Evolutionary conservation across 2,888 invertebrate genomes (phyloP).

Genomic region (Diaphora mendica): DNA sequence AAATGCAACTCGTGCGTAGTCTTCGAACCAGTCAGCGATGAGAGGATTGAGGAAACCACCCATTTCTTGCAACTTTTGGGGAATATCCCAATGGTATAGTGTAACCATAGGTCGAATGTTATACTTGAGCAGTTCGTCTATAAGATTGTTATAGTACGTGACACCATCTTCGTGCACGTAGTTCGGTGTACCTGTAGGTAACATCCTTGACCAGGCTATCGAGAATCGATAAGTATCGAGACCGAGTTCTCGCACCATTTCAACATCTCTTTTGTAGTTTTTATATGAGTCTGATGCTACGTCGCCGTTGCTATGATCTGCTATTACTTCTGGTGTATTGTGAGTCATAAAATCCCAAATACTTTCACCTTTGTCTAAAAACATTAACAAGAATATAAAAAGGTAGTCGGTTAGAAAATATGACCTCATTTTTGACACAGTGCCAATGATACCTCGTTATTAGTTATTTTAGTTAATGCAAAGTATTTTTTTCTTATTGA

Average conservation of each 20-base stretch:
- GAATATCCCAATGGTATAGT: slow-evolving; percentile 85
- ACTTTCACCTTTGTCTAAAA: slow-evolving; percentile 61
- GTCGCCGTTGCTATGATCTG: slow-evolving; percentile 81
- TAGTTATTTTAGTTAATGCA: too few relatives aligned
- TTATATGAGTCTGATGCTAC: slow-evolving; percentile 87
- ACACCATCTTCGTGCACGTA: slow-evolving; percentile 86
- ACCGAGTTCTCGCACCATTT: slow-evolving; percentile 75
- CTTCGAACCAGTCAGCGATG: slow-evolving; percentile 75
- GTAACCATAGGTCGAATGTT: slow-evolving; percentile 87
- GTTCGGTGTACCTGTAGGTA: slow-evolving; percentile 84
- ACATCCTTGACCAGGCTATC: slow-evolving; percentile 87
- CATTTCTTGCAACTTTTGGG: slow-evolving; percentile 80
- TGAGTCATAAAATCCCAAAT: slow-evolving; percentile 67
- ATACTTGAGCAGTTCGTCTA: slow-evolving; percentile 86
- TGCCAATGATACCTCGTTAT: too few relatives aligned
- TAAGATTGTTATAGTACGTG: slow-evolving; percentile 88
- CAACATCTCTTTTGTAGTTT: slow-evolving; percentile 84
- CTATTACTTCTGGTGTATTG: slow-evolving; percentile 53
- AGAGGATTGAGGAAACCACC: slow-evolving; percentile 82
- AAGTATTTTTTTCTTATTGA: not conserved
- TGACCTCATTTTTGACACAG: too few relatives aligned
- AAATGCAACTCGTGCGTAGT: slow-evolving; percentile 76
- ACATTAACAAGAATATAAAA: too few relatives aligned
- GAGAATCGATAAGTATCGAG: slow-evolving; percentile 84
- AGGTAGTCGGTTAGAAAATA: too few relatives aligned